These are phyloP conservation scores for Drosophila borealis DNA, from an alignment of 2,888 invertebrate genomes.

Conservation along the genomic window DNA sequence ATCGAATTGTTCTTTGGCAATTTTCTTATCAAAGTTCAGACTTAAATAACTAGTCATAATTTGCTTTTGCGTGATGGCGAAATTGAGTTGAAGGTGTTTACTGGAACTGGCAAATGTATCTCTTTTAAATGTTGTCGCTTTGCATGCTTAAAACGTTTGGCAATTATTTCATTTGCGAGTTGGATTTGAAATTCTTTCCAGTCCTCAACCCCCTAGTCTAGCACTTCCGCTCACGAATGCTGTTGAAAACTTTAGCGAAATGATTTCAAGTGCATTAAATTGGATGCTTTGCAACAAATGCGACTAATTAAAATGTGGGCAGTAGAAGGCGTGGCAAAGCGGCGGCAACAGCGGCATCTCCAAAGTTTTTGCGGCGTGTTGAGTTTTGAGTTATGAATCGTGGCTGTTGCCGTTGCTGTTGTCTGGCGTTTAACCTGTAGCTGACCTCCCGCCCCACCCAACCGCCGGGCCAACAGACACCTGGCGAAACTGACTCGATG, in stretches of 20 bases:
- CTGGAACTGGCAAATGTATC: constrained; percentile 20
- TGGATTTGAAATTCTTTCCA: constrained; percentile 25
- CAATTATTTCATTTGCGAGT: constrained; percentile 73
- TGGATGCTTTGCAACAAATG: constrained; percentile 77
- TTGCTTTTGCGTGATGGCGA: neutral
- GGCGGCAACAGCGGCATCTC: constrained; percentile 32
- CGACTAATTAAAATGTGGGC: constrained; percentile 74
- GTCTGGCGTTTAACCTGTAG: constrained; percentile 33
- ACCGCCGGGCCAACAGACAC: constrained; percentile 7
- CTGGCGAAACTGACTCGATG: constrained; percentile 15
- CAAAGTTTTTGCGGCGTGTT: constrained; percentile 62
- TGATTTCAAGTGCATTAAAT: constrained; percentile 80
- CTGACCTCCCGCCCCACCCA: constrained; percentile 2
- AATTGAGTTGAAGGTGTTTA: neutral
- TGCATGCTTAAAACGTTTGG: constrained; percentile 73
- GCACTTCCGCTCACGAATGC: constrained; percentile 35
- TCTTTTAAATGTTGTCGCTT: constrained; percentile 51
- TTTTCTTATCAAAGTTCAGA: no score
- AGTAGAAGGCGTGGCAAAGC: constrained; percentile 46
- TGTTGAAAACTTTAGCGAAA: constrained; percentile 61
- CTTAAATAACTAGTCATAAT: no score
- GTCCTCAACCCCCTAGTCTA: neutral
- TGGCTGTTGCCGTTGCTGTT: constrained; percentile 26
- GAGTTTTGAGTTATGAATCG: constrained; percentile 60
- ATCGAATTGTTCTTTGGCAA: no score